Conservation (phyloP, 30 jellyfish, hydroid and myxozoan genomes). For the Aurelia aurita region DNA sequence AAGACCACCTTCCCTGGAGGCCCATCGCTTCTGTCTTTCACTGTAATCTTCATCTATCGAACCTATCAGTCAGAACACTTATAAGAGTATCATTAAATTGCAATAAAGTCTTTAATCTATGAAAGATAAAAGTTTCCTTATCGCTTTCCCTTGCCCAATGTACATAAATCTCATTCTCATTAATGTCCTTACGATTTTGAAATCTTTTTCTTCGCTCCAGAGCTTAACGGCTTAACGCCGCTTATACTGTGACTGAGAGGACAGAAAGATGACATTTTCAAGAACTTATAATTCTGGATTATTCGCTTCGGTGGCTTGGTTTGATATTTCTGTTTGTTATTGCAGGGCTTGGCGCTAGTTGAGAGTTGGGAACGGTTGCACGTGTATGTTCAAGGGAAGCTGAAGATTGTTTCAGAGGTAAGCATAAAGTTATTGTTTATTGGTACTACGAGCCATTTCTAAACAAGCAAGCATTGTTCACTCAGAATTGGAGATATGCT, state of each 20-base stretch:
- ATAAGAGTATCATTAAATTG: slow-evolving; percentile 3
- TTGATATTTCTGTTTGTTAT: slow-evolving; percentile 11
- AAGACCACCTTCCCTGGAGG: too few relatives aligned
- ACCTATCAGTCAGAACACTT: slow-evolving; percentile 5
- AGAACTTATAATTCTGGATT: slow-evolving; percentile 19
- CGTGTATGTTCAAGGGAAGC: too few relatives aligned
- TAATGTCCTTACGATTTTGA: slow-evolving; percentile 23
- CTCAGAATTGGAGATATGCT: too few relatives aligned
- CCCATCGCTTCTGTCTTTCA: not conserved
- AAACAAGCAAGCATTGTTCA: too few relatives aligned
- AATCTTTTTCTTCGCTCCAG: slow-evolving; percentile 27
- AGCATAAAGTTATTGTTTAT: too few relatives aligned
- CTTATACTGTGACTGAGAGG: slow-evolving; percentile 12
- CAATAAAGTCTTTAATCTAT: slow-evolving; percentile 1
- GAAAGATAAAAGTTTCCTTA: slow-evolving; percentile 26
- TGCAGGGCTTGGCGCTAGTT: not conserved
- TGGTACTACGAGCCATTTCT: too few relatives aligned
- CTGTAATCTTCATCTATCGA: slow-evolving; percentile 6
- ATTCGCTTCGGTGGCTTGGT: slow-evolving; percentile 15
- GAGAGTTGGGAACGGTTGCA: too few relatives aligned
- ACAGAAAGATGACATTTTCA: not conserved
- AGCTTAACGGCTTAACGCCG: slow-evolving; percentile 53
- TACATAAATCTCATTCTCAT: slow-evolving; percentile 24
- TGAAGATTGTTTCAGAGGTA: too few relatives aligned
- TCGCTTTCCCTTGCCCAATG: slow-evolving; percentile 44